phyloP scores from a whole-genome alignment of 2,113 vertebrate genomes.

The Cranoglanis bouderius region DNA sequence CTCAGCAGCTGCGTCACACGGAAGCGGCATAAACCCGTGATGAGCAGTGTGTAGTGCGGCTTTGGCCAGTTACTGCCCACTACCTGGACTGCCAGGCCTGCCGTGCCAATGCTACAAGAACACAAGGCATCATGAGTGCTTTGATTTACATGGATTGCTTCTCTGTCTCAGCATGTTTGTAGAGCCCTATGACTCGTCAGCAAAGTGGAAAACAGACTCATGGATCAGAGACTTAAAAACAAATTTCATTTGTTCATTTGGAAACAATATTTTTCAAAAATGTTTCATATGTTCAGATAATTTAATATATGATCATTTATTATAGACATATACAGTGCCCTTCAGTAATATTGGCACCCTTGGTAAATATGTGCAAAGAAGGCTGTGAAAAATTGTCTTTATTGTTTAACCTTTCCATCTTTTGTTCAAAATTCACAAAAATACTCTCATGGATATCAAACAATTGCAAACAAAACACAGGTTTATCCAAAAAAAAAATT shows the following conservation, averaged over 20 bases:
- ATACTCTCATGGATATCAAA: no score
- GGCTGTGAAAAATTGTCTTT: no score
- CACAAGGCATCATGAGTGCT: background rate
- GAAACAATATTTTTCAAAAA: background rate
- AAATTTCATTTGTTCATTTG: background rate
- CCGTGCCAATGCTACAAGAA: conserved; percentile 84
- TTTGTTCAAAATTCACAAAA: no score
- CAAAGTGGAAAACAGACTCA: background rate
- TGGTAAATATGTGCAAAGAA: no score
- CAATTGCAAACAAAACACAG: no score
- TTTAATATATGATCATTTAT: background rate
- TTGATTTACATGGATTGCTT: background rate
- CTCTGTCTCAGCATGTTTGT: background rate
- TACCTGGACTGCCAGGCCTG: conserved; percentile 90
- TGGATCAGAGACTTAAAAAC: background rate
- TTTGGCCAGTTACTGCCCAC: conserved; percentile 99
- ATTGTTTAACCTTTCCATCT: no score
- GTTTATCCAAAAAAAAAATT: no score
- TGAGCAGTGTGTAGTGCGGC: conserved; percentile 91
- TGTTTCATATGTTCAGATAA: background rate
- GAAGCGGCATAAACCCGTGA: conserved; percentile 92
- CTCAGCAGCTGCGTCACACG: conserved; percentile 82
- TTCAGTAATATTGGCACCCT: no score
- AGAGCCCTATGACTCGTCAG: background rate
- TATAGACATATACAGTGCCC: no score